Evolutionary conservation across 2,797 vertebrate genomes (phyloP).

Genomic region (Lutjanus argentimaculatus): DNA sequence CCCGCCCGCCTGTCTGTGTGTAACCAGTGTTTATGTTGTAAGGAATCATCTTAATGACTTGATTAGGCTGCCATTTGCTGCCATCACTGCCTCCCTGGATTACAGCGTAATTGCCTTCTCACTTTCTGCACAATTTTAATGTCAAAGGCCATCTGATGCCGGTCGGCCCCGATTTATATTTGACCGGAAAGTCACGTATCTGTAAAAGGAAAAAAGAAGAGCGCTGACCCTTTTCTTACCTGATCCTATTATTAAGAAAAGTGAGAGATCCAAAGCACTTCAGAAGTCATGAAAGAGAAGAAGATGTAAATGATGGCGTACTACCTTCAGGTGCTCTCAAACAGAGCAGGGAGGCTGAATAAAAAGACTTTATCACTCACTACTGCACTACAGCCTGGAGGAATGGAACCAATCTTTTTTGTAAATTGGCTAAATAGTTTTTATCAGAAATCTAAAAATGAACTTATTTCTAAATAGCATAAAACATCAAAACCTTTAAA

Average conservation of each 20-base stretch:
- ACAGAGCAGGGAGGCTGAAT: neutral
- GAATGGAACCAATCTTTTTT: neutral
- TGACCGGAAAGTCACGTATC: neutral
- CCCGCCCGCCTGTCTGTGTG: neutral
- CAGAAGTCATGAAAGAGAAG: neutral
- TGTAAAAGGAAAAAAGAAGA: neutral
- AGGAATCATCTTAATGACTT: conserved; percentile 33
- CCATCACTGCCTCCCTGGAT: conserved; percentile 20
- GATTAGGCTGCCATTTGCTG: conserved; percentile 21
- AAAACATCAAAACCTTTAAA: neutral
- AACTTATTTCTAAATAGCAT: neutral
- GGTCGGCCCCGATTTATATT: neutral
- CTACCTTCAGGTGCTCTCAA: neutral
- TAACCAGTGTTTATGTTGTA: conserved; percentile 28
- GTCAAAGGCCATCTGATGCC: conserved; percentile 12
- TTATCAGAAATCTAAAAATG: neutral
- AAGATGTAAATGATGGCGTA: neutral
- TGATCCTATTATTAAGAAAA: conserved; percentile 2
- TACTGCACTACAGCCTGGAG: neutral
- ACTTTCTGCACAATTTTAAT: neutral
- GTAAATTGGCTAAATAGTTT: neutral
- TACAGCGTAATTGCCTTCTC: conserved; percentile 7
- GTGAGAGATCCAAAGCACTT: neutral
- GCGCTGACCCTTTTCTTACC: neutral
- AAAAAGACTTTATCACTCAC: neutral